phyloP scores from a whole-genome alignment of 30 jellyfish, hydroid and myxozoan species.

The Aurelia sp. region DNA sequence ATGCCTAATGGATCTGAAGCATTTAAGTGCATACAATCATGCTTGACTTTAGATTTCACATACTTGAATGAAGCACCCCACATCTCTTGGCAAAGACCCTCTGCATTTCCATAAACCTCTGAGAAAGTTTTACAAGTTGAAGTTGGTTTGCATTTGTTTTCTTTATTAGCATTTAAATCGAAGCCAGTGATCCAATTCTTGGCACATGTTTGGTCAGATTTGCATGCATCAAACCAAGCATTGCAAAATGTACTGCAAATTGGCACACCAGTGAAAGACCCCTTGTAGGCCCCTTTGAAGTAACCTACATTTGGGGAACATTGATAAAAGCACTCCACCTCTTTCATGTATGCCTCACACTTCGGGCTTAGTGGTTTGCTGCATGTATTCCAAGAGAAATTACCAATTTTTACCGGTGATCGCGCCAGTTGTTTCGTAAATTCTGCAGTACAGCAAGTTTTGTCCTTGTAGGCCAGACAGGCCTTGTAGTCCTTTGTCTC shows the following conservation, averaged over 20 bases:
- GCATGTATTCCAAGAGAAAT: slow-evolving; percentile 76
- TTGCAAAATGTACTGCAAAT: slow-evolving; percentile 71
- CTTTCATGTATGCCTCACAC: slow-evolving; percentile 72
- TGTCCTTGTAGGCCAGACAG: slow-evolving; percentile 65
- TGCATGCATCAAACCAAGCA: slow-evolving; percentile 89
- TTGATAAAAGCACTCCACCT: slow-evolving; percentile 80
- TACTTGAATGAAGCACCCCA: slow-evolving; percentile 85
- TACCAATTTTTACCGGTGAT: slow-evolving; percentile 65
- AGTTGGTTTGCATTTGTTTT: slow-evolving; percentile 61
- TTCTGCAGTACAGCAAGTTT: slow-evolving; percentile 75
- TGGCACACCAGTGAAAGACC: slow-evolving; percentile 80
- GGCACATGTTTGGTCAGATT: slow-evolving; percentile 70
- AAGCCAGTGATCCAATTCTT: slow-evolving; percentile 76
- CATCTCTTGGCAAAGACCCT: slow-evolving; percentile 73
- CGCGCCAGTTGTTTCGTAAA: slow-evolving; percentile 60
- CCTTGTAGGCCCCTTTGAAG: slow-evolving; percentile 74
- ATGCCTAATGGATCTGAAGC: slow-evolving; percentile 4
- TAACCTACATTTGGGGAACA: slow-evolving; percentile 89
- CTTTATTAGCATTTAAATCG: slow-evolving; percentile 1
- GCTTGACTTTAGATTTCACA: slow-evolving; percentile 13
- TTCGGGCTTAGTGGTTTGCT: slow-evolving; percentile 11
- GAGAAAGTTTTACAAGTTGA: slow-evolving; percentile 42
- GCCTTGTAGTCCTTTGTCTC: slow-evolving; percentile 67
- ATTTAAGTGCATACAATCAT: slow-evolving; percentile 78
- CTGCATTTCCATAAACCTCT: slow-evolving; percentile 57